Percentiles rank a stretch among this genome's conserved stretches.
These are phyloP conservation scores for Hoplostethus mediterraneus DNA, from an alignment of 2,797 vertebrate species.

Conservation along the genomic window DNA sequence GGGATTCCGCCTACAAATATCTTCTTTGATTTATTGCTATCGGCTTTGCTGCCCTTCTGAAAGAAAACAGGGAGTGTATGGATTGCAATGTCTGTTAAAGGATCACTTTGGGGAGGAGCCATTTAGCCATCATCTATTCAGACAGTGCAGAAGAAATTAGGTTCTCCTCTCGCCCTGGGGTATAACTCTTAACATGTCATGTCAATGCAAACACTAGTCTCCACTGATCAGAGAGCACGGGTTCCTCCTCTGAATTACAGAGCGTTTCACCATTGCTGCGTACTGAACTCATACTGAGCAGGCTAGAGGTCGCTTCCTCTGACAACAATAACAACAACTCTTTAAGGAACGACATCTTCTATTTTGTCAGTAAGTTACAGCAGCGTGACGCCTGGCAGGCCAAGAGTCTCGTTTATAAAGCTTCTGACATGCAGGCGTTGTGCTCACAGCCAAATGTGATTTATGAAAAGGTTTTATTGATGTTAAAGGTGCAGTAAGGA, in stretches of 20 bases:
- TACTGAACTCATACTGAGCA: constrained; percentile 41
- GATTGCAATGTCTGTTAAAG: constrained; percentile 72
- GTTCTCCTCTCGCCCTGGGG: constrained; percentile 76
- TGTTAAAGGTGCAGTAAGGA: constrained; percentile 31
- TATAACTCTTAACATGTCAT: constrained; percentile 83
- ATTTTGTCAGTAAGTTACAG: constrained; percentile 53
- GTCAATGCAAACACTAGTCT: constrained; percentile 80
- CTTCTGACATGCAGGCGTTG: constrained; percentile 33
- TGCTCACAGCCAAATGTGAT: constrained; percentile 44
- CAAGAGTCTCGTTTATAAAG: constrained; percentile 49
- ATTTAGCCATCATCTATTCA: constrained; percentile 79
- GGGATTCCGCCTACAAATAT: constrained; percentile 99
- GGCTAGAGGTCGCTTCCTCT: constrained; percentile 57
- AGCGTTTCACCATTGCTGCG: constrained; percentile 46
- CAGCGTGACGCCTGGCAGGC: constrained; percentile 26
- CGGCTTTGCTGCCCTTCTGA: constrained; percentile 98
- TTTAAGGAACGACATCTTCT: constrained; percentile 49
- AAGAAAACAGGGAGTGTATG: constrained; percentile 82
- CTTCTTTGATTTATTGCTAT: constrained; percentile 99
- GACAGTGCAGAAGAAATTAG: constrained; percentile 78
- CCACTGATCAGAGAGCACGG: constrained; percentile 73
- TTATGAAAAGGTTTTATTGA: constrained; percentile 44
- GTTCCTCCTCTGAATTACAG: constrained; percentile 60
- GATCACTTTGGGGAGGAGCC: constrained; percentile 65
- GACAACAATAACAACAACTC: constrained; percentile 24